A percentile compares a stretch with the other conserved stretches of the same genome.
Conservation (phyloP, 2,888 invertebrate species). For the Sinotaia quadrata region DNA sequence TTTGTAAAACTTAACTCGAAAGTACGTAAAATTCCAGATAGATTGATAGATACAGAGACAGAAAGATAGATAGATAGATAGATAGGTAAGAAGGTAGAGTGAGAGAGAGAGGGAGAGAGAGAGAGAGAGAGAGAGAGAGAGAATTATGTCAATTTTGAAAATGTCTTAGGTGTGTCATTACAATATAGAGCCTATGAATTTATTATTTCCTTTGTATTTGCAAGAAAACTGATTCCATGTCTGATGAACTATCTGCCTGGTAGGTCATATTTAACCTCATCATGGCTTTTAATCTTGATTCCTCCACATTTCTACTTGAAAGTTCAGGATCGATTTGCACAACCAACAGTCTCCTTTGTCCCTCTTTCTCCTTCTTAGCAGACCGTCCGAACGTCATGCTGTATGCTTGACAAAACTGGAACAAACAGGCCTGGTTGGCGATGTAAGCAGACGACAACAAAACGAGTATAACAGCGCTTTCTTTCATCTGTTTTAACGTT, state of each 20-base stretch:
- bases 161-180: no score
- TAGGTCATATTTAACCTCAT: constrained; percentile 7
- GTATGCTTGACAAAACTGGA: constrained; percentile 20
- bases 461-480: constrained; percentile 9
- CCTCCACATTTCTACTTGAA: background rate
- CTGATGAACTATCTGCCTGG: background rate
- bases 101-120: no score
- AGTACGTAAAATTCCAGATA: no score
- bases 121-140: no score
- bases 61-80: no score
- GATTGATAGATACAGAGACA: no score
- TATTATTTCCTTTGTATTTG: no score
- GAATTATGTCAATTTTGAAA: no score
- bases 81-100: no score
- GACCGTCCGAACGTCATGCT: constrained; percentile 1
- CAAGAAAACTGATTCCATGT: background rate
- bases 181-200: no score
- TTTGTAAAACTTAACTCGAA: no score
- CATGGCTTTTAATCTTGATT: constrained; percentile 18
- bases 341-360: background rate
- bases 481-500: background rate
- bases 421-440: constrained; percentile 5
- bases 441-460: constrained; percentile 9
- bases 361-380: background rate
- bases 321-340: background rate